These are phyloP conservation scores for Triplophysa dalaica DNA, from an alignment of 2,113 vertebrate genomes.

Conservation along the genomic window DNA sequence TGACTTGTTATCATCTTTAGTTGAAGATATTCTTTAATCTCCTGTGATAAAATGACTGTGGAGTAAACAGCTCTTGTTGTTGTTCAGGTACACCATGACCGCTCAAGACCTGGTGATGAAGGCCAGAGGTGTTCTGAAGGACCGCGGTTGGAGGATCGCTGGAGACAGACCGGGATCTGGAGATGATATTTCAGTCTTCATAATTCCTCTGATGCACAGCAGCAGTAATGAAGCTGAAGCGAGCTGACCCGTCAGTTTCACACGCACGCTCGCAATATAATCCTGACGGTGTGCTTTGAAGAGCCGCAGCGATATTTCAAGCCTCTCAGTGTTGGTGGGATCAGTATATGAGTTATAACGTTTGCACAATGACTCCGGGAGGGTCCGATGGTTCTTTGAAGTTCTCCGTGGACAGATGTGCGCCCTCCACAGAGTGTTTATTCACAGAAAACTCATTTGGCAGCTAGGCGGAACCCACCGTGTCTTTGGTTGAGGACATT, in stretches of 20 bases:
- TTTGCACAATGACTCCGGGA: slow-evolving; percentile 12
- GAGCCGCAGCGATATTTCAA: neutral
- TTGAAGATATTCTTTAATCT: too few relatives aligned
- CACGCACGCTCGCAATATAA: slow-evolving; percentile 8
- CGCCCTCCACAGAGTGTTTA: slow-evolving; percentile 29
- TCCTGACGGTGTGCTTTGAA: slow-evolving; percentile 8
- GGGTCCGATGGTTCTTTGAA: slow-evolving; percentile 11
- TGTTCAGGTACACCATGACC: slow-evolving; percentile 89
- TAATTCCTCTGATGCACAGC: slow-evolving; percentile 89
- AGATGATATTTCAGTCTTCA: slow-evolving; percentile 96
- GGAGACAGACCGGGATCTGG: slow-evolving; percentile 92
- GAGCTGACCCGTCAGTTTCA: slow-evolving; percentile 45
- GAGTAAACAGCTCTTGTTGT: neutral
- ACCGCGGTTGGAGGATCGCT: slow-evolving; percentile 94
- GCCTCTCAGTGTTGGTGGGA: neutral
- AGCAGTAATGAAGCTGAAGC: slow-evolving; percentile 79
- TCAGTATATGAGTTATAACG: neutral
- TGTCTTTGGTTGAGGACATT: slow-evolving; percentile 11
- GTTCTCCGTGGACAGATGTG: slow-evolving; percentile 17
- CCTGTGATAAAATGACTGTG: neutral
- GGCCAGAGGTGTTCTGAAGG: slow-evolving; percentile 90
- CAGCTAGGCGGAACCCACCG: slow-evolving; percentile 19
- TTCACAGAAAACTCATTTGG: slow-evolving; percentile 23
- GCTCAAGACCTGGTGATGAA: slow-evolving; percentile 96
- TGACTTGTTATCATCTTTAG: too few relatives aligned